Base-by-base conservation (phyloP, 1,140 invertebrate species). In the Drosophila funebris region DNA sequence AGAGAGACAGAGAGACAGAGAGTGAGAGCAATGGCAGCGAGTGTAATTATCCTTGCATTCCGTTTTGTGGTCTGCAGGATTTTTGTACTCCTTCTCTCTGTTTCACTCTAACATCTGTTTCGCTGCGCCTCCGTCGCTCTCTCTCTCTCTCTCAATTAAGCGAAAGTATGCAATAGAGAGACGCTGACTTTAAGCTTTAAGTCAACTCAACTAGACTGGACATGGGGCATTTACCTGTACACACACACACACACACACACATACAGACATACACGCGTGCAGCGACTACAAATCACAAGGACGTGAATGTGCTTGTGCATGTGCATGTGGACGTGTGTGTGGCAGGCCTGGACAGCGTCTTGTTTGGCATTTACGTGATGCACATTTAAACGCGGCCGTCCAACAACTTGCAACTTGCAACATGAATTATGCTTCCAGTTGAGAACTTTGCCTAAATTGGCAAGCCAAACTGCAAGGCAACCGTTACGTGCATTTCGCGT, bases 321-420 rank as follows among this genome's bases (percentile, higher is more conserved):
- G 37, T 39, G 14, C 14, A 39, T 16, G 13, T 39, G 37, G 14
- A 43, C 3, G 41, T 27, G 44, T 36, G 69, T 54, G 62, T 68
- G 43, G 16, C 24, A 37, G 48, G 27, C 31, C 50, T 67, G 66
- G 63, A 75, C 48, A 84, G 72, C 76, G 70, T 85, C 77, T 84
- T 85, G 68, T 76, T 85, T 73, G 80, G 73, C 74, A 85, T 80
- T 84, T 84, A 84, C 80, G 81, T 84, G 80, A 80, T 83, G 76
- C 82, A 84, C 80, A 84, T 84, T 85, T 85, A 80, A 84, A 84
- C 68, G 68, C 73, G 80, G 22, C 41, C 41, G 78, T 75, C 62
- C 63, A 53, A 69, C 62, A 48, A 48, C 44, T 48, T 44, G 43
- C 43, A 44, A 44, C 20, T 73, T 84, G 73, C 81, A 80, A 85